Conservation (phyloP, 2,888 invertebrate species). For the Tetramorium bicarinatum region DNA sequence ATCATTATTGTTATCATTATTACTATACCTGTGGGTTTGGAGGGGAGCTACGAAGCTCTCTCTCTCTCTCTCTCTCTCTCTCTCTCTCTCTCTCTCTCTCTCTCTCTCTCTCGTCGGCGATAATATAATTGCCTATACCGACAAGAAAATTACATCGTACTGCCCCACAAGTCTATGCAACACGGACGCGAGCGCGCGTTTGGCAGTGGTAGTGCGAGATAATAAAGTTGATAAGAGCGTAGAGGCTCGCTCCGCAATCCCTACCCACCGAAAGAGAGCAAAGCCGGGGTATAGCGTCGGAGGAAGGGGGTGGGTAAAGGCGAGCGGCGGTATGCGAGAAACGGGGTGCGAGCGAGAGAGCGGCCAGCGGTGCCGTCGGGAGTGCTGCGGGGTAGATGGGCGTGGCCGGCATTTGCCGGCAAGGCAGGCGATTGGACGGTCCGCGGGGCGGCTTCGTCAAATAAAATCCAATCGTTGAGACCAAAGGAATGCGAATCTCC, state of each 20-base stretch:
- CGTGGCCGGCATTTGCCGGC: constrained; percentile 81
- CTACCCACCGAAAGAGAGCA: constrained; percentile 70
- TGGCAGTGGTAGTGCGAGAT: constrained; percentile 79
- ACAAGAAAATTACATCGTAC: constrained; percentile 81
- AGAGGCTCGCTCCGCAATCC: constrained; percentile 77
- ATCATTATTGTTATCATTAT: constrained; percentile 62
- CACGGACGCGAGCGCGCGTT: constrained; percentile 56
- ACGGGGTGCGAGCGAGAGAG: constrained; percentile 60
- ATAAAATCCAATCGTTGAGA: constrained; percentile 86
- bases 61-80: constrained; percentile 47
- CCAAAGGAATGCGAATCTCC: constrained; percentile 85
- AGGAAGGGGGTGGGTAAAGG: constrained; percentile 58
- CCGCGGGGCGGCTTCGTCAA: constrained; percentile 83
- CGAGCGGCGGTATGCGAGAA: constrained; percentile 52
- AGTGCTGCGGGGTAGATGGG: constrained; percentile 78
- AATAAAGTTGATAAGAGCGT: constrained; percentile 86
- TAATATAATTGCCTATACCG: constrained; percentile 74
- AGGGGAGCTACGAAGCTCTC: constrained; percentile 27
- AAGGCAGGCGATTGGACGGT: constrained; percentile 82
- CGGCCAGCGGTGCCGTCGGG: constrained; percentile 35
- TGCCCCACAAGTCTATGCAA: constrained; percentile 65
- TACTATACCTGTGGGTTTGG: constrained; percentile 53
- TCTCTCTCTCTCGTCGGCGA: constrained; percentile 40
- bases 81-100: constrained; percentile 51
- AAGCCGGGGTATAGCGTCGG: constrained; percentile 40